Evolutionary conservation across 2,113 vertebrate genomes (phyloP), one percentile per base, ranked within the genome.

Genomic region (Calyptomena viridis): DNA sequence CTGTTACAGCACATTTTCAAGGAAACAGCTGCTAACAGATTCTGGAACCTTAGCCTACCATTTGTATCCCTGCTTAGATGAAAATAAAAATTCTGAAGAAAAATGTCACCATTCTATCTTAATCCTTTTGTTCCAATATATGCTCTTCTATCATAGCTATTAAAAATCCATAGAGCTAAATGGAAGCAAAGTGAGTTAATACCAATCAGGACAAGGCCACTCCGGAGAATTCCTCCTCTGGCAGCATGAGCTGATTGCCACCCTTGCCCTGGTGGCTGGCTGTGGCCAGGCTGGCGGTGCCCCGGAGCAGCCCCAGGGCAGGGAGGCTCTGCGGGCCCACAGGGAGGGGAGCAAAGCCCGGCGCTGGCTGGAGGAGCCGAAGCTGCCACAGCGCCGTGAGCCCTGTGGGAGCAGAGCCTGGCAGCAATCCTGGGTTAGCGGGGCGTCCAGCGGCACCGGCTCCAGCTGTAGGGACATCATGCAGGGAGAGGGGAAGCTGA

Each of bases 41-140:
- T 46, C 44, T 31, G 18, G 30, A 89, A 79, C 3, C 4, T 46
- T 15, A 50, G 9, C 31, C 49, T 75, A 33, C 23, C 31, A 24
- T 66, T 73, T 75, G 23, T 56, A 67, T 40, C 15, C 30, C 40
- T 53, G 11, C 59, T 76, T 93, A 87, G 53, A 58, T 27, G 9
- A 81, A 66, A 66, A 62, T 27, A 64, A 75, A 87, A 75, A 71
- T 56, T 49, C 33, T n/a, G 25, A 37, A 93, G 87, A 91, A 89
- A 94, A 95, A 83, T 15, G 12, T 76, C 74, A 83, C n/a, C 28
- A 3, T 39, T 78, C 8, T 24, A 17, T 79, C 71, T 82, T 82
- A 79, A 76, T 83, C 47, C 52, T 74, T 89, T 52, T 72, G 47
- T 87, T 87, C 82, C 49, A 60, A 3, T 14, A 21, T 58, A 37